Evolutionary conservation across 1,140 invertebrate genomes (phyloP).

Genomic region (Apis mellifera): Amel_HAv3.1 CM009942.2:7375001-7375500

Average conservation of each 20-base stretch:
- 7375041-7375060: neutral
- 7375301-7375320: constrained; percentile 85
- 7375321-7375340: constrained; percentile 82
- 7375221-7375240: constrained; percentile 89
- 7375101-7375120: neutral
- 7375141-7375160: constrained; percentile 25
- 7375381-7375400: constrained; percentile 89
- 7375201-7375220: constrained; percentile 90
- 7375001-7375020: neutral
- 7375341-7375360: constrained; percentile 82
- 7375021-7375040: neutral
- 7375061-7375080: no score
- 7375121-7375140: neutral
- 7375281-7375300: constrained; percentile 83
- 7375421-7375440: constrained; percentile 88
- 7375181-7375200: constrained; percentile 88
- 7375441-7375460: constrained; percentile 78
- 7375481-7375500: neutral
- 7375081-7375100: no score
- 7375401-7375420: constrained; percentile 86
- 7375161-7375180: constrained; percentile 60
- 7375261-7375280: constrained; percentile 84
- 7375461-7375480: neutral
- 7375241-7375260: constrained; percentile 88
- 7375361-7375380: constrained; percentile 84